phyloP scores from a whole-genome alignment of 2,888 invertebrate species.

The Hyposoter dolosus region DNA sequence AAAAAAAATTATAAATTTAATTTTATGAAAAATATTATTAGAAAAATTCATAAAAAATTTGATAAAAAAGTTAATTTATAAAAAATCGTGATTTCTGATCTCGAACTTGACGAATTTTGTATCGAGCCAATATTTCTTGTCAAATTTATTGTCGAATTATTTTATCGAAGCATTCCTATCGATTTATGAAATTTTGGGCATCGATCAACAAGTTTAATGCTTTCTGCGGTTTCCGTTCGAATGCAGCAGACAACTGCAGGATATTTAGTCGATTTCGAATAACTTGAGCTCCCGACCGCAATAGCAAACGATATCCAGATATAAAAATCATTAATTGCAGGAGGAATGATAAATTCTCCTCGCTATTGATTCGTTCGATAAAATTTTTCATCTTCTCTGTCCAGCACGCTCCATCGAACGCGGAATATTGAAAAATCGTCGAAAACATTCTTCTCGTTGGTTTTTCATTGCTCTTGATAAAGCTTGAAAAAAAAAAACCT shows the following conservation, averaged over 20 bases:
- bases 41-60: not conserved
- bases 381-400: not conserved
- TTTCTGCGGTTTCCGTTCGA: too few species aligned
- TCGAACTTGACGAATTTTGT: not conserved
- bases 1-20: not conserved
- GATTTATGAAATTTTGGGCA: too few species aligned
- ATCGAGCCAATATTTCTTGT: too few species aligned
- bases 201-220: too few species aligned
- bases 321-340: not conserved
- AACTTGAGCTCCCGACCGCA: too few species aligned
- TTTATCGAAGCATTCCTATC: too few species aligned
- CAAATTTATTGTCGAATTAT: too few species aligned
- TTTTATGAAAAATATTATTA: not conserved
- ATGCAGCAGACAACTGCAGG: too few species aligned
- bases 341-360: constrained; percentile 20
- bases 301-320: too few species aligned
- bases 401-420: constrained; percentile 7
- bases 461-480: not conserved
- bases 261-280: too few species aligned
- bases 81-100: not conserved
- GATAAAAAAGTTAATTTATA: too few species aligned
- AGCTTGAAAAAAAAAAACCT: not conserved
- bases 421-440: constrained; percentile 9
- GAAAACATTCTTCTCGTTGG: not conserved
- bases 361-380: constrained; percentile 19